Percentiles rank a stretch among this genome's conserved stretches.
phyloP scores from a whole-genome alignment of 2,797 vertebrate species.

The Sebastes trivittatus region DNA sequence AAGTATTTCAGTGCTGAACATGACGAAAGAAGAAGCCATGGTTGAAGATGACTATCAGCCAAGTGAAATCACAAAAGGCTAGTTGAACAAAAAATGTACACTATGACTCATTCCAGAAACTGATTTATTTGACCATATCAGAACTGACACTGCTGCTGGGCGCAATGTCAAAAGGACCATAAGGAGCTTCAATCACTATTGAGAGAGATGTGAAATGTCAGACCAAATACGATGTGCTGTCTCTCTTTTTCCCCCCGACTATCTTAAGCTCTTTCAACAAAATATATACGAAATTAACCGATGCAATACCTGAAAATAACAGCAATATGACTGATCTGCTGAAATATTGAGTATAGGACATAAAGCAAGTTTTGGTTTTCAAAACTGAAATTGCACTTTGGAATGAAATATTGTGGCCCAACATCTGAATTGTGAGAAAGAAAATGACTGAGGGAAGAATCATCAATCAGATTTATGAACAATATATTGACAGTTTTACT shows the following conservation, averaged over 20 bases:
- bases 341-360: not conserved
- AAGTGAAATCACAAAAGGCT: conserved; percentile 31
- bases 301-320: not conserved
- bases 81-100: conserved; percentile 32
- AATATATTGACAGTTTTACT: conserved; percentile 11
- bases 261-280: not conserved
- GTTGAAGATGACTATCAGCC: conserved; percentile 38
- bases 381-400: not conserved
- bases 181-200: not conserved
- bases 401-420: not conserved
- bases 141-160: not conserved
- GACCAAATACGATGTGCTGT: not conserved
- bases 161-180: conserved; percentile 4
- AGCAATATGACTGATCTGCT: not conserved
- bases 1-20: conserved; percentile 18
- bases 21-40: conserved; percentile 11
- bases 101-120: conserved; percentile 29
- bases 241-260: not conserved
- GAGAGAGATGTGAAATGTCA: not conserved
- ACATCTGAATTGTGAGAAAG: not conserved
- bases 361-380: not conserved
- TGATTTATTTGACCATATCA: conserved; percentile 17
- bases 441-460: not conserved
- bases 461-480: conserved; percentile 24
- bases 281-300: not conserved